phyloP scores from a whole-genome alignment of 2,113 vertebrate species.

The Poicephalus gulielmi region DNA sequence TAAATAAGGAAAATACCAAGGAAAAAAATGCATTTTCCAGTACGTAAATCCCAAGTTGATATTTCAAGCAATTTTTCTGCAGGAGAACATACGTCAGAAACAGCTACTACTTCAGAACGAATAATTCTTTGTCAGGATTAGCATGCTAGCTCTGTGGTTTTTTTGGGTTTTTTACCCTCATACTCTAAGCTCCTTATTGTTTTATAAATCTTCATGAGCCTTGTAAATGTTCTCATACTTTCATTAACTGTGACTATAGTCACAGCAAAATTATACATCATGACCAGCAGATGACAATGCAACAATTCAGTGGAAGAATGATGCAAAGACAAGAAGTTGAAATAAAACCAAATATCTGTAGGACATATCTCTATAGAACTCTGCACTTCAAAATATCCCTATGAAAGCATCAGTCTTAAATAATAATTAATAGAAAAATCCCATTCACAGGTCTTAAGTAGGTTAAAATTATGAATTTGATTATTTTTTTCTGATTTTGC shows the following conservation, averaged over 20 bases:
- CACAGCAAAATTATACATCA: neutral
- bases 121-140: neutral
- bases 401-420: neutral
- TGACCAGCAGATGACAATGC: neutral
- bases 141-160: neutral
- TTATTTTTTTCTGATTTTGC: neutral
- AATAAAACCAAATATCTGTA: neutral
- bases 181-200: neutral
- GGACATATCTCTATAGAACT: neutral
- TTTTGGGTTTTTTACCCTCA: neutral
- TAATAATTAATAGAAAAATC: conserved; percentile 28
- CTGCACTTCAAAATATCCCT: neutral
- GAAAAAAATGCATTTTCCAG: neutral
- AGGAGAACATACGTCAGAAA: neutral
- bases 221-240: conserved; percentile 35
- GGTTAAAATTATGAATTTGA: neutral
- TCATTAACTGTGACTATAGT: neutral
- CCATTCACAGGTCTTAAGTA: neutral
- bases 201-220: conserved; percentile 26
- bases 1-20: neutral
- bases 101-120: neutral
- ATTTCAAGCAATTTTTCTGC: neutral
- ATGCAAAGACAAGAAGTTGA: neutral
- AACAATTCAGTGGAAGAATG: neutral
- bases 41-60: neutral